Evolutionary conservation across 2,888 invertebrate genomes (phyloP).

Genomic region (Drosophila niveifrons): DNA sequence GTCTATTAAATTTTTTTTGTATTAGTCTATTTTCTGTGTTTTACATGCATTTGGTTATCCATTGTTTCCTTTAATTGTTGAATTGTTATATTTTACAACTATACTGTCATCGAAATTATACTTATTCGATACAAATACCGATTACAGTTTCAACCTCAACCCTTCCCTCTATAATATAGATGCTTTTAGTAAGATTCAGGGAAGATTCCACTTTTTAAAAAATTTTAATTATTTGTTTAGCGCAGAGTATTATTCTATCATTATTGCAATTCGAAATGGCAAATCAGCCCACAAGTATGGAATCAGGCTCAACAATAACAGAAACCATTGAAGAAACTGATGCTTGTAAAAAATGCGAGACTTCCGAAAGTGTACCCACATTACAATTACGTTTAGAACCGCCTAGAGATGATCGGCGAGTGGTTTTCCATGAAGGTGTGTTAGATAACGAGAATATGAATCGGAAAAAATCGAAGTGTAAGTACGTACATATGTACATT

Average conservation of each 20-base stretch:
- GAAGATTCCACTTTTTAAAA: too few species aligned
- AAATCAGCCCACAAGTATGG: conserved; percentile 32
- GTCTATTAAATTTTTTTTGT: too few species aligned
- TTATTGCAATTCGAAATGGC: conserved; percentile 54
- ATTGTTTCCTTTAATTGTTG: too few species aligned
- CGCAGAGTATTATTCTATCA: conserved; percentile 34
- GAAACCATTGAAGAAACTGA: conserved; percentile 56
- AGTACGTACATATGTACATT: conserved; percentile 82
- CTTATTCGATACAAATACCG: too few species aligned
- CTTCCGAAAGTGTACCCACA: conserved; percentile 49
- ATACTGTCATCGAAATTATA: too few species aligned
- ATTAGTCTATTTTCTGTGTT: too few species aligned
- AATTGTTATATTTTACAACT: too few species aligned
- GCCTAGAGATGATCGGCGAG: conserved; percentile 91
- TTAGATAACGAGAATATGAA: conserved; percentile 98
- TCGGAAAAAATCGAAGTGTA: conserved; percentile 98
- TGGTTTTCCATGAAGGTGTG: conserved; percentile 95
- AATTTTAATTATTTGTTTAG: too few species aligned
- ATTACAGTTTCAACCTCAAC: too few species aligned
- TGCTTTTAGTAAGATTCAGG: too few species aligned
- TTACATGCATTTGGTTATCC: too few species aligned
- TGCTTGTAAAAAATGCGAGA: conserved; percentile 5
- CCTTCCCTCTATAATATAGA: too few species aligned
- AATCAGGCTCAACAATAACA: conserved; percentile 29
- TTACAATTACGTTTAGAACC: conserved; percentile 88